Evolutionary conservation across 2,797 vertebrate genomes (phyloP), one percentile per base, ranked within the genome.

Genomic region (Strix occidentalis): DNA sequence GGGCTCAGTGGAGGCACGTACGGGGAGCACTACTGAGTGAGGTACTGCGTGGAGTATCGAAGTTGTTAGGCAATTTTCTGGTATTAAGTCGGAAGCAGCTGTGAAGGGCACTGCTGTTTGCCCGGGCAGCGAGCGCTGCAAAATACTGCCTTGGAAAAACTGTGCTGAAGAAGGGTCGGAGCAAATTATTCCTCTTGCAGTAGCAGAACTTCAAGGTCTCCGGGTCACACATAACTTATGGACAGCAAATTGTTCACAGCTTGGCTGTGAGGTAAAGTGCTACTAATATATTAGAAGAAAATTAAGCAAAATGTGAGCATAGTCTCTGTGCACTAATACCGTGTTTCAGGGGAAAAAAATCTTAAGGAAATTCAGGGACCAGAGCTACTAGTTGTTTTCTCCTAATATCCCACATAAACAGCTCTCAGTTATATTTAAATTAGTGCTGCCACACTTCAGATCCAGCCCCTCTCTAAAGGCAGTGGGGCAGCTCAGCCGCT

Each of bases 211-310:
- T 64, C 17, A 89, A 80, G 69, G 8, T 41, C 53, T 69, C 20
- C 0, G 10, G 63, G n/a, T 58, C 70, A 31, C 45, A 3, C 11
- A 1, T 26, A 43, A 48, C 46, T 43, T 75, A 23, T 0, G 28
- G 76, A 28, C 57, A 80, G 48, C 21, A 71, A 11, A 54, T 65
- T 43, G 50, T 63, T 89, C n/a, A 19, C 57, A 57, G 54, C 54
- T 63, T 39, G 50, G 43, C 80, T 57, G 23, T 9, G 1, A 23
- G 45, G 35, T 57, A 18, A 75, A 89, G 31, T 13, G 1, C n/a
- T 48, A 2, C 23, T 70, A 12, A 60, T 65, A 45, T 50, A 66
- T 85, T 31, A 17, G 48, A 66, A n/a, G 35, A 76, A 76, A 48
- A 65, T 43, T 10, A 60, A 53, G 65, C 33, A 45, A 20, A 72